These are phyloP conservation scores for Acrobasis repandana DNA, from an alignment of 2,888 invertebrate species.

Conservation along the genomic window DNA sequence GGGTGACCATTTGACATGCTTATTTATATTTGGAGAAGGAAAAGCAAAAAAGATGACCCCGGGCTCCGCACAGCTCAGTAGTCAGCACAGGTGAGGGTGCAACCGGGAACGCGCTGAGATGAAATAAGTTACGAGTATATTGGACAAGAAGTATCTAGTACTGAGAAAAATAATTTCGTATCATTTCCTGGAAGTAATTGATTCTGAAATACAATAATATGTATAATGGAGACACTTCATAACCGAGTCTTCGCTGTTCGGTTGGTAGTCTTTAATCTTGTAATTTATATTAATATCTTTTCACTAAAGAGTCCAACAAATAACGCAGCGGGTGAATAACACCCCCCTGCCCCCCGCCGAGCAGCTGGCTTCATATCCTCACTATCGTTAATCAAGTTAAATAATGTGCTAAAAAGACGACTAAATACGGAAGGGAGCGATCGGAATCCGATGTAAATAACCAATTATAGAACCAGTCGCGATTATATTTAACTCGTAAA, in stretches of 20 bases:
- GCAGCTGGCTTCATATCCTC: slow-evolving; percentile 4
- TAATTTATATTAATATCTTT: slow-evolving; percentile 18
- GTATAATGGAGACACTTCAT: no score
- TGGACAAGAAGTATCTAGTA: no score
- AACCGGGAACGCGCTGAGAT: no score
- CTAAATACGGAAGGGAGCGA: slow-evolving; percentile 21
- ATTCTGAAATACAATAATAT: no score
- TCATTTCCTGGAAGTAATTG: no score
- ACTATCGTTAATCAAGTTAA: slow-evolving; percentile 12
- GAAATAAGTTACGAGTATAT: no score
- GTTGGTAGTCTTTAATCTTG: neutral
- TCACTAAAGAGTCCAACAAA: slow-evolving; percentile 10
- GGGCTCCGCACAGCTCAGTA: no score
- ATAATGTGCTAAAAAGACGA: slow-evolving; percentile 17
- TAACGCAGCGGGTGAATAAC: slow-evolving; percentile 10
- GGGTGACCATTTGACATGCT: no score
- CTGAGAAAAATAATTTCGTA: no score
- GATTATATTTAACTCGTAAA: slow-evolving; percentile 21
- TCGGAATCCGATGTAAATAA: slow-evolving; percentile 30
- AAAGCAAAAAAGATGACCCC: no score
- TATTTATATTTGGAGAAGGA: no score
- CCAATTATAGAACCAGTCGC: slow-evolving; percentile 29
- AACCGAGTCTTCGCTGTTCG: neutral
- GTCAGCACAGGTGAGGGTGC: no score
- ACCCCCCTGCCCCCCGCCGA: slow-evolving; percentile 10